A percentile compares a stretch with the other conserved stretches of the same genome.
These are phyloP conservation scores for Lagopus muta DNA, from an alignment of 2,113 vertebrate species.

Conservation along the genomic window DNA sequence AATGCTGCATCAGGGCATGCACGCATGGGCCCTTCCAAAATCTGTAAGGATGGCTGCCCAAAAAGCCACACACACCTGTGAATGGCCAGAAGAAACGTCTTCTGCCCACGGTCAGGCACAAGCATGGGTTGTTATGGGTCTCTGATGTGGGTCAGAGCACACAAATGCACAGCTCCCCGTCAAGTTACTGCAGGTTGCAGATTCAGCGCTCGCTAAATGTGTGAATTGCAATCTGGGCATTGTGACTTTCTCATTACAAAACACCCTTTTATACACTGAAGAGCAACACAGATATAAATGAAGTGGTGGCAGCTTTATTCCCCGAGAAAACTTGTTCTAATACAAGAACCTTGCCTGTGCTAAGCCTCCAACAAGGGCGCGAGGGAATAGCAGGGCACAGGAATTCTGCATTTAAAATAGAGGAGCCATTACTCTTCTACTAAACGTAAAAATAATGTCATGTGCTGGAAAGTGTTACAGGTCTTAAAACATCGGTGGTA, in stretches of 20 bases:
- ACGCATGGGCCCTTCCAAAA: neutral
- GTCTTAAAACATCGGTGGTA: conserved; percentile 2
- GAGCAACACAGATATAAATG: conserved; percentile 34
- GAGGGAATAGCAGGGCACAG: neutral
- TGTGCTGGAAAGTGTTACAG: neutral
- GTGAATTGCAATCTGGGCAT: neutral
- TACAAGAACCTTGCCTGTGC: neutral
- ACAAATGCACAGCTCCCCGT: fast-evolving
- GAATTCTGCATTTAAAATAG: neutral
- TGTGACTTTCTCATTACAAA: conserved; percentile 10
- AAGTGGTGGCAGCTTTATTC: conserved; percentile 70
- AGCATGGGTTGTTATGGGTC: neutral
- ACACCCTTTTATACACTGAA: neutral
- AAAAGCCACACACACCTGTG: neutral
- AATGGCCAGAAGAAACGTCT: neutral
- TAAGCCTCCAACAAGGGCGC: neutral
- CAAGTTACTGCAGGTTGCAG: neutral
- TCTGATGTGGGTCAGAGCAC: neutral
- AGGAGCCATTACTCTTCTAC: neutral
- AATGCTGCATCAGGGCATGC: fast-evolving
- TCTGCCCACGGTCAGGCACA: fast-evolving
- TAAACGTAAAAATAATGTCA: conserved; percentile 19
- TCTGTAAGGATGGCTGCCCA: neutral
- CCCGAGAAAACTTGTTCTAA: conserved; percentile 28
- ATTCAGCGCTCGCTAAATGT: neutral